These are phyloP conservation scores for Crotalus horridus DNA, from an alignment of 2,113 vertebrate genomes.

Conservation along the genomic window DNA sequence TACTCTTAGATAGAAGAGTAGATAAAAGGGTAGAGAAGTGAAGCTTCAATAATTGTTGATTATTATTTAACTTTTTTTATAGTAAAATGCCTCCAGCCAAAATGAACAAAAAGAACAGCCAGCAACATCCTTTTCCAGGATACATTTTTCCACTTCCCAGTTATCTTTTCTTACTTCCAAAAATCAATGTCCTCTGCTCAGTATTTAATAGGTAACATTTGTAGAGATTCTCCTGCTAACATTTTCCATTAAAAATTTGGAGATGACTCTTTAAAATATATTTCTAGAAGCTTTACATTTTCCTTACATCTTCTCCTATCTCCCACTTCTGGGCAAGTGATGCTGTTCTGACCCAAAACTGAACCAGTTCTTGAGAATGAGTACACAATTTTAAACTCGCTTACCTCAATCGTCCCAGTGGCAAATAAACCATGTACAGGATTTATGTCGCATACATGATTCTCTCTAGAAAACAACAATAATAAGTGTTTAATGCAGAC, in stretches of 20 bases:
- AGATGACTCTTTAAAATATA: not conserved
- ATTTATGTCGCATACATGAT: constrained; percentile 93
- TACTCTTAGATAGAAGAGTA: not conserved
- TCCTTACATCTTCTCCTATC: not conserved
- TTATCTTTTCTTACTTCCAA: not conserved
- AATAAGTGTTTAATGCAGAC: constrained; percentile 21
- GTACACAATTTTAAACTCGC: not conserved
- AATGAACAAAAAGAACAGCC: not conserved
- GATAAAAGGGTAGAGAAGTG: not conserved
- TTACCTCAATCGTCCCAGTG: constrained; percentile 87
- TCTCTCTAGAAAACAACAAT: constrained; percentile 73
- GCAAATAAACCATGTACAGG: constrained; percentile 88
- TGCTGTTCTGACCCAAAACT: not conserved
- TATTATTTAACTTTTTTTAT: not conserved
- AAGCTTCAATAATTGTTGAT: not conserved
- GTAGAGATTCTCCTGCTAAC: too few species aligned
- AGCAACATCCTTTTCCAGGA: not conserved
- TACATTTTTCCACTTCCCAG: not conserved
- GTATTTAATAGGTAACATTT: too few species aligned
- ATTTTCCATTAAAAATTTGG: too few species aligned
- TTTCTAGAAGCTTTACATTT: not conserved
- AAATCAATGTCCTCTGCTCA: not conserved
- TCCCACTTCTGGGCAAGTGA: not conserved
- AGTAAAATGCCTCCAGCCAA: not conserved
- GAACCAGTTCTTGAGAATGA: not conserved